Percentiles rank a stretch among this genome's conserved stretches.
phyloP scores from a whole-genome alignment of 2,797 vertebrate species.

The Antrozous pallidus region DNA sequence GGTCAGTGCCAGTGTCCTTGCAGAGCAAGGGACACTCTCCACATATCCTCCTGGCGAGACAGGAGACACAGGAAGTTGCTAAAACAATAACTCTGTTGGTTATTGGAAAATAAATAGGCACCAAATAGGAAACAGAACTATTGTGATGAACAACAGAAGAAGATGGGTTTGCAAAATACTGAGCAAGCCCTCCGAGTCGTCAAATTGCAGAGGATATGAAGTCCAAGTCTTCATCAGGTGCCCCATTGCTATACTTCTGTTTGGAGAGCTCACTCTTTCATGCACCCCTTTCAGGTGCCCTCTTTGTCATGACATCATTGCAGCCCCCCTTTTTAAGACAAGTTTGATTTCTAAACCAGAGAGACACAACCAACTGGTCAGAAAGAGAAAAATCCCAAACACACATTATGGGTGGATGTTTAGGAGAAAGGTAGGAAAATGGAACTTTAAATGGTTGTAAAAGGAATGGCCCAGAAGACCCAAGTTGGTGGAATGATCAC shows the following conservation, averaged over 20 bases:
- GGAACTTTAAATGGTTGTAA: not conserved
- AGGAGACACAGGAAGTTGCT: slow-evolving; percentile 7
- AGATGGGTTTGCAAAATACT: too few species aligned
- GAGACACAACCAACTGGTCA: not conserved
- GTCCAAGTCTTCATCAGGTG: not conserved
- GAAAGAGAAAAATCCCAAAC: not conserved
- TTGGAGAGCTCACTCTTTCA: not conserved
- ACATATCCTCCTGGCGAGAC: not conserved
- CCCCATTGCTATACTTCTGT: fast-evolving
- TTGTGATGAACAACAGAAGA: not conserved
- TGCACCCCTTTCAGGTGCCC: not conserved
- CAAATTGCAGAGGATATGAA: not conserved
- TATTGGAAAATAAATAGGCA: slow-evolving; percentile 20
- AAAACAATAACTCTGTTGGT: not conserved
- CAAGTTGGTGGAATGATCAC: not conserved
- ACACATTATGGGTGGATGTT: not conserved
- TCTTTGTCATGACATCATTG: not conserved
- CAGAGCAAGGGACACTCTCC: not conserved
- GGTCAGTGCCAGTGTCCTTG: not conserved
- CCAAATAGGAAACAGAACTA: slow-evolving; percentile 52
- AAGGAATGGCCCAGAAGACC: not conserved
- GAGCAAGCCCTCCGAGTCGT: not conserved
- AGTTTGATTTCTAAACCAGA: not conserved
- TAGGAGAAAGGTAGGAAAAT: not conserved
- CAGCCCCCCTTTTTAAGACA: not conserved